Evolutionary conservation across 1,140 invertebrate genomes (phyloP).

Genomic region (Sycophila sp.): DNA sequence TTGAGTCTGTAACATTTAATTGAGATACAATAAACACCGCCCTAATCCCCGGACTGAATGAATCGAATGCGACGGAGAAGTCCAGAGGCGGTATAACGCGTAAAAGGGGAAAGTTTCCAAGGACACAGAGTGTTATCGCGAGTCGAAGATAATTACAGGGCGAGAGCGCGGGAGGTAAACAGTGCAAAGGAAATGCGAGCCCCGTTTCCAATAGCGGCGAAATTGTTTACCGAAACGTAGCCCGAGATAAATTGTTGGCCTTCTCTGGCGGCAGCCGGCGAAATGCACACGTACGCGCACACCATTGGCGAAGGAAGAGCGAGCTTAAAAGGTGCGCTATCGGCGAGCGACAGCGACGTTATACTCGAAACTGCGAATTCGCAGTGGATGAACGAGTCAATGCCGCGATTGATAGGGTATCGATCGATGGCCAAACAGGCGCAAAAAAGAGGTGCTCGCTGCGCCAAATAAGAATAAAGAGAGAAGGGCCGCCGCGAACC

Average conservation of each 20-base stretch:
- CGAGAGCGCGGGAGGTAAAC: constrained; percentile 12
- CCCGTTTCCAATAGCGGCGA: background rate
- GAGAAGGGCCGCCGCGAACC: background rate
- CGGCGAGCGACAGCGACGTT: constrained; percentile 29
- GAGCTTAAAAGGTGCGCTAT: constrained; percentile 29
- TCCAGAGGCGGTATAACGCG: too few relatives aligned
- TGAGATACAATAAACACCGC: too few relatives aligned
- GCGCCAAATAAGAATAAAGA: background rate
- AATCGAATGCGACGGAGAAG: too few relatives aligned
- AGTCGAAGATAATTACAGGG: background rate
- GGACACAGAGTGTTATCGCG: background rate
- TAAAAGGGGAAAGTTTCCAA: too few relatives aligned
- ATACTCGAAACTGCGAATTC: too few relatives aligned
- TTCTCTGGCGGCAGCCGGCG: background rate
- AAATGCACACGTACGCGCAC: background rate
- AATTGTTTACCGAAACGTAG: constrained; percentile 23
- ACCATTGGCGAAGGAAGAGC: background rate
- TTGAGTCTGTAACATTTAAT: too few relatives aligned
- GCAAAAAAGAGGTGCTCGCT: background rate
- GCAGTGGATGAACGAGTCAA: too few relatives aligned
- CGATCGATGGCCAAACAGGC: too few relatives aligned
- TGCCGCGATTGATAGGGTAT: too few relatives aligned
- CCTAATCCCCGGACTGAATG: too few relatives aligned
- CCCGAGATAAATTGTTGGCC: constrained; percentile 21
- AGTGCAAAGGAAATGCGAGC: constrained; percentile 14